Conservation (phyloP, 1,140 invertebrate species). For the Trichomalopsis sarcophagae region DNA sequence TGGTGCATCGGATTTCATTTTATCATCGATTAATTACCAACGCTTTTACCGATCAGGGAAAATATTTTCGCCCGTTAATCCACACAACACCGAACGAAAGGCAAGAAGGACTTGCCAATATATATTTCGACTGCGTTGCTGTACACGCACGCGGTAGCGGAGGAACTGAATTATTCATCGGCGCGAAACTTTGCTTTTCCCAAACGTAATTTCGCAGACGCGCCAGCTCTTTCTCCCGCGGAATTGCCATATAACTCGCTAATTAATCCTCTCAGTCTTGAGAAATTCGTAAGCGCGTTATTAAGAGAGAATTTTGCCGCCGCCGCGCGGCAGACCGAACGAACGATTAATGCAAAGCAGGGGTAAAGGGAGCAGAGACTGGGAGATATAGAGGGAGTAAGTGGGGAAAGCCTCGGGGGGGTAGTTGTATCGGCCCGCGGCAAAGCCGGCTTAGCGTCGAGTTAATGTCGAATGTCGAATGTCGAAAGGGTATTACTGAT, state of each 20-base stretch:
- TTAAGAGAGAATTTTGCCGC: slow-evolving; percentile 10
- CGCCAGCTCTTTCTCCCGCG: not conserved
- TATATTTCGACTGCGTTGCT: not conserved
- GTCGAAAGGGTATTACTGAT: slow-evolving; percentile 24
- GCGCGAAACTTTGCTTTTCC: slow-evolving; percentile 24
- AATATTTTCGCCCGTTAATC: no score
- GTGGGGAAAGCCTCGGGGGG: not conserved
- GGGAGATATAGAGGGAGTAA: not conserved
- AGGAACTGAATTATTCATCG: slow-evolving; percentile 27
- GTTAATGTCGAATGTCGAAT: slow-evolving; percentile 33
- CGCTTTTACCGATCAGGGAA: not conserved
- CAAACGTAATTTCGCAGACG: slow-evolving; percentile 3
- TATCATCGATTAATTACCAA: not conserved
- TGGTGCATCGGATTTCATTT: not conserved
- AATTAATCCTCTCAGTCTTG: slow-evolving; percentile 23
- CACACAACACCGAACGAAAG: not conserved
- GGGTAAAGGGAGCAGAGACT: not conserved
- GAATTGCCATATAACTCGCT: slow-evolving; percentile 10
- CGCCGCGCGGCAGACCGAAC: not conserved
- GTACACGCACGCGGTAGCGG: not conserved
- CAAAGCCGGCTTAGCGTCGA: slow-evolving; percentile 26
- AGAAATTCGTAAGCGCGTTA: slow-evolving; percentile 6
- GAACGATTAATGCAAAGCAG: slow-evolving; percentile 14
- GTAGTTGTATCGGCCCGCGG: not conserved
- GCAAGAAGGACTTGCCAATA: not conserved